Conservation (phyloP, 2,797 vertebrate genomes). For the Anguilla marmorata region DNA sequence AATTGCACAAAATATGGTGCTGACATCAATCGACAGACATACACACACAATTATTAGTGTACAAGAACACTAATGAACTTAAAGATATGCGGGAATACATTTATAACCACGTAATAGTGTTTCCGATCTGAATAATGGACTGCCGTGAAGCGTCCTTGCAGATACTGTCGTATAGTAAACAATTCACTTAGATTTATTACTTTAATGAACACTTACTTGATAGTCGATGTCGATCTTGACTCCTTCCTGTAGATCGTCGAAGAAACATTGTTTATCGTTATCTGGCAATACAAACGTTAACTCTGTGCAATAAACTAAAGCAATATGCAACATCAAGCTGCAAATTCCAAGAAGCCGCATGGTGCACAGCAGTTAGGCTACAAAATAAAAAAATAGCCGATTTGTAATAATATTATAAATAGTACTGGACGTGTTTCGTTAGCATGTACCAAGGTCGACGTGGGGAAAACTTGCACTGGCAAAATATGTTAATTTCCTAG, state of each 20-base stretch:
- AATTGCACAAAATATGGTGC: neutral
- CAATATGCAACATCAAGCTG: constrained; percentile 51
- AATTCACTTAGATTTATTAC: neutral
- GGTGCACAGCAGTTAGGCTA: neutral
- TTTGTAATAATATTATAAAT: neutral
- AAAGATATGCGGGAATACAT: neutral
- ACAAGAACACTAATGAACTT: neutral
- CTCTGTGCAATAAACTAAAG: constrained; percentile 61
- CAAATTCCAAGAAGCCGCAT: constrained; percentile 56
- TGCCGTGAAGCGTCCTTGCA: neutral
- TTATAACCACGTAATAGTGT: neutral
- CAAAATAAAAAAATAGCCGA: neutral
- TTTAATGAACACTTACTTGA: constrained; percentile 61
- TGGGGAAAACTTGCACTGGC: neutral
- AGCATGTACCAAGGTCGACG: neutral
- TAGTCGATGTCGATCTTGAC: constrained; percentile 73
- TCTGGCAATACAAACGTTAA: constrained; percentile 75
- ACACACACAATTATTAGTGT: no score
- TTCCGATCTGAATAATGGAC: neutral
- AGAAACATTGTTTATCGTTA: constrained; percentile 76
- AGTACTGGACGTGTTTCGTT: no score
- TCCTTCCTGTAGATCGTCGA: constrained; percentile 69
- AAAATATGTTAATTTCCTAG: neutral
- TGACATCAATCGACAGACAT: neutral
- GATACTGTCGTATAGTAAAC: neutral